Base-by-base conservation (phyloP, 1,140 invertebrate genomes). In the Drosophila carrolli region DNA sequence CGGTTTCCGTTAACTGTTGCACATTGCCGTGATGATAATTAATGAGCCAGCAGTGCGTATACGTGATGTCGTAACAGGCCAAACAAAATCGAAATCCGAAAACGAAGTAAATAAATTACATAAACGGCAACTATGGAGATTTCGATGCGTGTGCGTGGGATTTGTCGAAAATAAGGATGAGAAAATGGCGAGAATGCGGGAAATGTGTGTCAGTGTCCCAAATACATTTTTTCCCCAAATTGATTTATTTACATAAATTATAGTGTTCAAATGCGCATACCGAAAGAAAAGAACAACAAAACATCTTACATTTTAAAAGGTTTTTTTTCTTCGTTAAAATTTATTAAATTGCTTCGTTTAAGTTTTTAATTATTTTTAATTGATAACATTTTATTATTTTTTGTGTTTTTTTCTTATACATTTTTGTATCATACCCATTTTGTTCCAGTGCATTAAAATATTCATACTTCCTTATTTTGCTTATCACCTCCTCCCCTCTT, bases 1-100 rank as follows among this genome's bases (percentile, higher is more conserved):
- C 50, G 50, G 70, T 74, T 74, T 74, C 70, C 57, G 68, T 55
- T 74, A 73, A 73, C 71, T 73, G 41, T 56, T 73, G 70, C 70
- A 68, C 62, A 27, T 73, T 72, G 46, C 40, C 51, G 29, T 40
- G 41, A 53, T 70, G 57, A 72, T 76, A 83, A 83, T 83, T 83
- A 83, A 83, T 83, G 80, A 75, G 65, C 60, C 40, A 14, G 51
- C 59, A 13, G 61, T 48, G 68, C 78, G 78, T 81, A 75, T 60
- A 57, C 72, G 59, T 50, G 75, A 75, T 65, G 47, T 61, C 44
- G 62, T 41, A 59, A 68, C 14, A 40, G 16, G 16, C 27, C 35
- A 54, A 58, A 35, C 40, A 7, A 32, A 44, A 41, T 41, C 19
- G 23, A 57, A 29, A 19, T 16, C 29, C 56, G 32, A 46, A 35